A percentile compares a stretch with the other conserved stretches of the same genome.
Evolutionary conservation across 2,113 vertebrate genomes (phyloP).

Genomic region (Pomatostomus ruficeps): DNA sequence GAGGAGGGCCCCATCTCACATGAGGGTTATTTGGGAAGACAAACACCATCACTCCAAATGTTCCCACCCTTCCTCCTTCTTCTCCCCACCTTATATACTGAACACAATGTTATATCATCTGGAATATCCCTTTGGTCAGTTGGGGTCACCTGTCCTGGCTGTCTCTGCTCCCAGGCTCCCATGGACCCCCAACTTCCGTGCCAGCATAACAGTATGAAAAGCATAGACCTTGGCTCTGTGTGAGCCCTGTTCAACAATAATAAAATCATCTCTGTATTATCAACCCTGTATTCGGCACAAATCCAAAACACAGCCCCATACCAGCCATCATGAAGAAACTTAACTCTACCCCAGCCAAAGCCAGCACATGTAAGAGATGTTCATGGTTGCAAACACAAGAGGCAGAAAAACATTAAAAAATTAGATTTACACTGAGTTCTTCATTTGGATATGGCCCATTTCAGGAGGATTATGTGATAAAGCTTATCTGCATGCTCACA

Average conservation of each 20-base stretch:
- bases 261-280: background rate
- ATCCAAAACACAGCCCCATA: background rate
- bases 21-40: background rate
- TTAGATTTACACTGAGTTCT: background rate
- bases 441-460: background rate
- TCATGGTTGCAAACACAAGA: background rate
- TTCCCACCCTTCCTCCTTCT: background rate
- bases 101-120: background rate
- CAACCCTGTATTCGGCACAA: background rate
- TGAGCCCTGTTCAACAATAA: background rate
- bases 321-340: background rate
- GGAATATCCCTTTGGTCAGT: background rate
- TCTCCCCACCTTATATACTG: background rate
- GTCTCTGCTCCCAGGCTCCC: background rate
- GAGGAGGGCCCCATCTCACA: background rate
- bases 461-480: background rate
- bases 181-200: accelerated
- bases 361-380: background rate
- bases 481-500: background rate
- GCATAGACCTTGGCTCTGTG: background rate
- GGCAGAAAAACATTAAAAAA: background rate
- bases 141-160: background rate
- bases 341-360: background rate
- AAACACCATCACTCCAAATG: background rate
- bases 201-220: accelerated